Base-by-base conservation (phyloP, 2,888 invertebrate species). In the Elysia crispata region DNA sequence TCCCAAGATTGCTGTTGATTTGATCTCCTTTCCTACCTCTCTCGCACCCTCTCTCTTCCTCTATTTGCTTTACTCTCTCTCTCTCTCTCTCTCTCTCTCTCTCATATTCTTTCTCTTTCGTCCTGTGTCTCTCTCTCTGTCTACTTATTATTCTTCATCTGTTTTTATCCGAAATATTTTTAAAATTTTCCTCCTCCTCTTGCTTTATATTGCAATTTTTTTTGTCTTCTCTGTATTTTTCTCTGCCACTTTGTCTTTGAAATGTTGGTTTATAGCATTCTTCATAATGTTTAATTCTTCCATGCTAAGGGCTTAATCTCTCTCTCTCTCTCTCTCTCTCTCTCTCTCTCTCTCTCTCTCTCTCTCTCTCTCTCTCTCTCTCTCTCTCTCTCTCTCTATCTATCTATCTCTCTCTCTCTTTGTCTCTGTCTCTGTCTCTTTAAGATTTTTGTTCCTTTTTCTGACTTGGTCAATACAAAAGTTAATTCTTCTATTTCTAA, bases 261-360 rank as follows among this genome's bases (percentile, higher is more conserved):
- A n/a, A n/a, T n/a, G n/a, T n/a, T n/a, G n/a, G n/a, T n/a, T n/a
- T n/a, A n/a, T n/a, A n/a, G n/a, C n/a, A n/a, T n/a, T n/a, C n/a
- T n/a, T n/a, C n/a, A n/a, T n/a, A n/a, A n/a, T n/a, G n/a, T n/a
- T n/a, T n/a, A n/a, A n/a, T n/a, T n/a, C n/a, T n/a, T n/a, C n/a
- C n/a, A n/a, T n/a, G n/a, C n/a, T n/a, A n/a, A 64, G 41, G 13
- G 64, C 76, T 66, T 49, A 41, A 33, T 64, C 76, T 76, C 64
- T 67, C 25, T 64, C 64, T 57, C 75, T 31, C 66, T 76, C 66
- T 76, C 76, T 76, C 66, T 57, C 60, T 75, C 57, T 75, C 75
- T 75, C 75, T 25, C 18, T 75, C 57, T 75, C 30, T 57, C 73
- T 73, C 73, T 73, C 50, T 57, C 54, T 57, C 73, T 49, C 73